Evolutionary conservation across 2,888 invertebrate species (phyloP).

Genomic region (Epinotia bilunana): DNA sequence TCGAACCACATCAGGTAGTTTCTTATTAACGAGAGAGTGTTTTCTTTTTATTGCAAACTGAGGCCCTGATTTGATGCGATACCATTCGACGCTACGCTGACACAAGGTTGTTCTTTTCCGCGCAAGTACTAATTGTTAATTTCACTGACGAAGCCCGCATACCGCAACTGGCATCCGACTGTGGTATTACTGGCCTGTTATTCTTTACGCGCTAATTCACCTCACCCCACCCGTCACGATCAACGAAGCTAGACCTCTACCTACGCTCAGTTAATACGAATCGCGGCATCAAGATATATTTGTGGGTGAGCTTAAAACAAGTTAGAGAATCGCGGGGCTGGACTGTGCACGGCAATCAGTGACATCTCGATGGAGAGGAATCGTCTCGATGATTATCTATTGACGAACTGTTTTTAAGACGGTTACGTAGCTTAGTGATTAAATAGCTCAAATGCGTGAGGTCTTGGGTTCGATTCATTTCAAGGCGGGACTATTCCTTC

Average conservation of each 20-base stretch:
- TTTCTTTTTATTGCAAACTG: neutral
- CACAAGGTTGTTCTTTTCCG: slow-evolving; percentile 17
- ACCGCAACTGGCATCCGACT: slow-evolving; percentile 17
- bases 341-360: slow-evolving; percentile 13
- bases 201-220: too few relatives aligned
- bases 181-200: slow-evolving; percentile 10
- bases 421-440: neutral
- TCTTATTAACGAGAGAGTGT: too few relatives aligned
- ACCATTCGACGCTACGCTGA: slow-evolving; percentile 2
- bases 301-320: too few relatives aligned
- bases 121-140: slow-evolving; percentile 24
- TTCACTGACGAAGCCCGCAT: slow-evolving; percentile 16
- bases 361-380: neutral
- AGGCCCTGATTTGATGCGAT: neutral
- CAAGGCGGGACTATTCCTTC: too few relatives aligned
- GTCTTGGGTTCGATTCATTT: neutral
- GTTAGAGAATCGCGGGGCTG: neutral
- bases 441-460: neutral
- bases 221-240: too few relatives aligned
- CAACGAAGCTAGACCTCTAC: too few relatives aligned
- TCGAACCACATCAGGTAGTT: too few relatives aligned
- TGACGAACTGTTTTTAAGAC: neutral
- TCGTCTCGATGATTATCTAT: slow-evolving; percentile 17
- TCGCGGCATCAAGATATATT: too few relatives aligned
- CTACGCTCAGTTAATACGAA: too few relatives aligned